These are phyloP conservation scores for Sinocyclocheilus anshuiensis DNA, from an alignment of 2,113 vertebrate species.

Conservation along the genomic window DNA sequence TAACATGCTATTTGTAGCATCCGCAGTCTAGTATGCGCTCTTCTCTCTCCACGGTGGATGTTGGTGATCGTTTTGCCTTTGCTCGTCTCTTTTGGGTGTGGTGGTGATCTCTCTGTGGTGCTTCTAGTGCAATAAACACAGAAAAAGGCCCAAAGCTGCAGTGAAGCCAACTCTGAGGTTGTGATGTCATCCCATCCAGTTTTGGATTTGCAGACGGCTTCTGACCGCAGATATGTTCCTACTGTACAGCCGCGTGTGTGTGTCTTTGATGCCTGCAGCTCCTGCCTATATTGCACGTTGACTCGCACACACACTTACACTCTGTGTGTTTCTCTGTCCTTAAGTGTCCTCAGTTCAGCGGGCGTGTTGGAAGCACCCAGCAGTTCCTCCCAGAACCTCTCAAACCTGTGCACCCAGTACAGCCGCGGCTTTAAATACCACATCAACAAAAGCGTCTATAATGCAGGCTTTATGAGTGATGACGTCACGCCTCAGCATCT, in stretches of 20 bases:
- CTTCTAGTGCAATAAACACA: slow-evolving; percentile 56
- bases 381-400: slow-evolving; percentile 29
- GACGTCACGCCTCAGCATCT: background rate
- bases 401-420: slow-evolving; percentile 1
- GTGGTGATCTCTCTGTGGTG: slow-evolving; percentile 59
- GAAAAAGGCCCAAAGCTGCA: background rate
- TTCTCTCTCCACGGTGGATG: background rate
- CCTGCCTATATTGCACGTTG: slow-evolving; percentile 62
- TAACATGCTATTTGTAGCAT: background rate
- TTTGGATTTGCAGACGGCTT: slow-evolving; percentile 25
- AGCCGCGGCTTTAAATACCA: slow-evolving; percentile 5
- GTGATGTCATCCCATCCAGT: slow-evolving; percentile 59
- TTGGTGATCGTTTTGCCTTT: background rate
- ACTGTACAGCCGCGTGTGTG: slow-evolving; percentile 32
- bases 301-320: slow-evolving; percentile 56
- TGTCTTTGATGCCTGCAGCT: slow-evolving; percentile 60
- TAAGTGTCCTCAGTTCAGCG: background rate
- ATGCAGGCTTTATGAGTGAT: background rate
- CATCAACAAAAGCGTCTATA: background rate
- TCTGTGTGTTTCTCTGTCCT: slow-evolving; percentile 1
- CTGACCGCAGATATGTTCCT: background rate
- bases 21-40: slow-evolving; percentile 34
- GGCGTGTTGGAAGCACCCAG: slow-evolving; percentile 20
- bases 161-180: background rate
- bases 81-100: slow-evolving; percentile 63